These are phyloP conservation scores for Apogon talboti DNA, from an alignment of 2,797 vertebrate species.

Conservation along the genomic window DNA sequence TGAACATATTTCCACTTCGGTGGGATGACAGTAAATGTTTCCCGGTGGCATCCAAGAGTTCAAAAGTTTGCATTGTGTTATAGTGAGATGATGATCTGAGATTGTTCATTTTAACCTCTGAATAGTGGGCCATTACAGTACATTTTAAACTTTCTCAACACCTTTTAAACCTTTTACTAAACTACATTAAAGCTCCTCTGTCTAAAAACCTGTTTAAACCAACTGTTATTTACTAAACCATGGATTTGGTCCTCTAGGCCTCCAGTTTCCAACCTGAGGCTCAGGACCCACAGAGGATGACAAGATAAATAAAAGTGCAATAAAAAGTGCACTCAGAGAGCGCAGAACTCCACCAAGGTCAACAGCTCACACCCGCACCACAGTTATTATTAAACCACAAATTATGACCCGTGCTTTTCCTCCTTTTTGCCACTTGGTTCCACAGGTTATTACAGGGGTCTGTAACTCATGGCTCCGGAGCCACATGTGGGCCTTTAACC, in stretches of 20 bases:
- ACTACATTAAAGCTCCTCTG: not conserved
- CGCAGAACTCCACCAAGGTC: no score
- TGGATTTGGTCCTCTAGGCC: not conserved
- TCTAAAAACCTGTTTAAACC: not conserved
- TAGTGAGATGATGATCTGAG: slow-evolving; percentile 2
- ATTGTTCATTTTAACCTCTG: slow-evolving; percentile 8
- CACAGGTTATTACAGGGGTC: no score
- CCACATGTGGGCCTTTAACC: no score
- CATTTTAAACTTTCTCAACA: no score
- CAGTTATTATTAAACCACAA: no score
- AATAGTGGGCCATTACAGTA: not conserved
- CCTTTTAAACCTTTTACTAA: not conserved
- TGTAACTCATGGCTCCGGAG: no score
- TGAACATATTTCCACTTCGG: slow-evolving; percentile 22
- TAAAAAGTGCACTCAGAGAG: no score
- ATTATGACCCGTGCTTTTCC: no score
- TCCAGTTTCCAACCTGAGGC: not conserved
- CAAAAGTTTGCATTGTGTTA: not conserved
- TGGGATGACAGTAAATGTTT: not conserved
- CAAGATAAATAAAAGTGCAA: no score
- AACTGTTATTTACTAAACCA: not conserved
- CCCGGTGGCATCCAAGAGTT: not conserved
- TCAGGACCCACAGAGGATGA: no score
- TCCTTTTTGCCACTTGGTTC: no score
- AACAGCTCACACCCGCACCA: no score